A percentile compares a stretch with the other conserved stretches of the same genome.
Conservation (phyloP, 2,113 vertebrate genomes). For the Azemiops feae region DNA sequence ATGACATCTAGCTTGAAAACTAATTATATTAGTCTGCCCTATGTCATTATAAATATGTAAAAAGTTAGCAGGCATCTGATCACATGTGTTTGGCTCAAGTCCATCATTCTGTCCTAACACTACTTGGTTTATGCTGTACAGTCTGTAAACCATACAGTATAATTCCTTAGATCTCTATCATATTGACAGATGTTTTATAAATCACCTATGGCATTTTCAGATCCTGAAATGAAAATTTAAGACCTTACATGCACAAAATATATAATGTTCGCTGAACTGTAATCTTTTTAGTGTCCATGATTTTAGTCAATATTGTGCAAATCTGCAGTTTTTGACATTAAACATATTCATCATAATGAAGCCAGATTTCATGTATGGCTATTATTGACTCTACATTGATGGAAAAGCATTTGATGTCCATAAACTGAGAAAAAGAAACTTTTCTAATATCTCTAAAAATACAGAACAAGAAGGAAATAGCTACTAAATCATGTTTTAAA, state of each 20-base stretch:
- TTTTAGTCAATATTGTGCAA: neutral
- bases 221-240: neutral
- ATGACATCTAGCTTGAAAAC: neutral
- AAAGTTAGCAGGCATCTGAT: neutral
- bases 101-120: neutral
- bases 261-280: neutral
- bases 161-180: neutral
- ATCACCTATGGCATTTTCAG: neutral
- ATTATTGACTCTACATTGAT: neutral
- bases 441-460: neutral
- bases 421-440: neutral
- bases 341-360: neutral
- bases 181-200: neutral
- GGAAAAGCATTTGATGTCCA: neutral
- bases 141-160: neutral
- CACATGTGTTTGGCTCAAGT: neutral
- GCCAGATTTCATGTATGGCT: neutral
- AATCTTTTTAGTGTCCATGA: neutral
- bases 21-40: neutral
- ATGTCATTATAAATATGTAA: neutral
- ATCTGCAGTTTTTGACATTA: neutral
- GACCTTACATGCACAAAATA: neutral
- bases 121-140: neutral
- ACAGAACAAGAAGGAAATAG: neutral
- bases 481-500: neutral